Base-by-base conservation (phyloP, 2,888 invertebrate species). In the Dolichomitus sp. region DNA sequence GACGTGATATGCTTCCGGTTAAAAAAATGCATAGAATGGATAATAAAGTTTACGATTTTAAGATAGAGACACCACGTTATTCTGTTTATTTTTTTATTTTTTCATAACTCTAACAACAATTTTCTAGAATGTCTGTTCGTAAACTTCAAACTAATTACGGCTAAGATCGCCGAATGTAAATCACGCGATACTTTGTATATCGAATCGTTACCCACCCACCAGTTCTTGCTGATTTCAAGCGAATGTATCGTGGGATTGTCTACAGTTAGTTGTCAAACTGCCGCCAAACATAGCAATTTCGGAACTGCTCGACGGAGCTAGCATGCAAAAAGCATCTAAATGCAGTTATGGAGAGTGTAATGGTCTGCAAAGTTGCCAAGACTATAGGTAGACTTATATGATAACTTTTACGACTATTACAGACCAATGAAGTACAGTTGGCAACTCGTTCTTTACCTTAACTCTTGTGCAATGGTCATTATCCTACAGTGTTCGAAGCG, bases 241-340 rank as follows among this genome's bases (percentile, higher is more conserved):
- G 42, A 74, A 74, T 78, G 45, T 52, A 52, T 50, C 70, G 57
- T 40, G 23, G 45, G 61, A 73, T 69, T 68, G 72, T 77, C 52
- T 40, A 72, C 50, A 42, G 37, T 48, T 59, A 12, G 19, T 30
- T 27, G 9, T 14, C 14, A 12, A 48, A 50, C 33, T 17, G n/a
- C 17, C 33, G 11, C 7, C 17, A 33, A 11, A 19, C 11, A 40
- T 7, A 54, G 50, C 65, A 73, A 81, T 77, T 68, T 17, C 30
- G 27, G 37, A 70, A 79, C 63, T 57, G 17, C 17, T 45, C 37
- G 4, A 37, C 6, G 0, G 14, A 5, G 33, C 12, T 30, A 23
- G 33, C 4, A 50, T 1, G 52, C 77, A 77, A 81, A 68, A 72
- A 65, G 65, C 27, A n/a, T 66, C 23, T 19, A 17, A n/a, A 63